Percentiles rank a stretch among this genome's conserved stretches.
These are phyloP conservation scores for Oreochromis niloticus DNA, from an alignment of 2,113 vertebrate species.

Conservation along the genomic window DNA sequence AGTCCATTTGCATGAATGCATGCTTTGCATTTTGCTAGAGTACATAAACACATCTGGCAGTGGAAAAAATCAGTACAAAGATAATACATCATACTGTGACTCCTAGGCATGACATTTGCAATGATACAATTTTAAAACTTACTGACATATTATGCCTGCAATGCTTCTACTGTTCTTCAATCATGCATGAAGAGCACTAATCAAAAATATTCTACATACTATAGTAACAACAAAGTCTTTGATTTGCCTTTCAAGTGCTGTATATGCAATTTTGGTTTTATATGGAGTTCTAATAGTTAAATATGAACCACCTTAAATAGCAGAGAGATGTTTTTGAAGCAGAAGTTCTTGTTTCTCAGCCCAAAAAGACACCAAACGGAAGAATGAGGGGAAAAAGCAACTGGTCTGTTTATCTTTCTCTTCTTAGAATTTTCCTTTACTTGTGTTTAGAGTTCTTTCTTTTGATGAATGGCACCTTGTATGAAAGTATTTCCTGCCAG, in stretches of 20 bases:
- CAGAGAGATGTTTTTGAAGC: neutral
- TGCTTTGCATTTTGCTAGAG: neutral
- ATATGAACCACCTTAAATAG: neutral
- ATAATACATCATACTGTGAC: neutral
- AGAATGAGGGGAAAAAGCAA: neutral
- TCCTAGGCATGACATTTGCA: neutral
- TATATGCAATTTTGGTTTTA: accelerated
- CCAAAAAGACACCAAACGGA: neutral
- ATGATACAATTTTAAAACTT: neutral
- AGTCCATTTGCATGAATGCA: neutral
- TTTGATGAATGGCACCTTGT: neutral
- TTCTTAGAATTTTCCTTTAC: neutral
- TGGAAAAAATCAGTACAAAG: neutral
- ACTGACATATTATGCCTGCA: neutral
- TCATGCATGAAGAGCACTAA: neutral
- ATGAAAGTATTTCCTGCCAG: constrained; percentile 1
- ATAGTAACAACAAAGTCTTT: neutral
- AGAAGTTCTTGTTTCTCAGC: neutral
- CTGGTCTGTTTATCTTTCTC: neutral
- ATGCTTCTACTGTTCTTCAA: neutral
- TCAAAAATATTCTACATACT: neutral
- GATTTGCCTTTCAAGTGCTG: neutral
- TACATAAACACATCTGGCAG: neutral
- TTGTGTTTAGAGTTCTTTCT: constrained; percentile 5
- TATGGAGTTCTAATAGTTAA: neutral